These are phyloP conservation scores for Nemoura dubitans DNA, from an alignment of 2,888 invertebrate genomes.

Conservation along the genomic window DNA sequence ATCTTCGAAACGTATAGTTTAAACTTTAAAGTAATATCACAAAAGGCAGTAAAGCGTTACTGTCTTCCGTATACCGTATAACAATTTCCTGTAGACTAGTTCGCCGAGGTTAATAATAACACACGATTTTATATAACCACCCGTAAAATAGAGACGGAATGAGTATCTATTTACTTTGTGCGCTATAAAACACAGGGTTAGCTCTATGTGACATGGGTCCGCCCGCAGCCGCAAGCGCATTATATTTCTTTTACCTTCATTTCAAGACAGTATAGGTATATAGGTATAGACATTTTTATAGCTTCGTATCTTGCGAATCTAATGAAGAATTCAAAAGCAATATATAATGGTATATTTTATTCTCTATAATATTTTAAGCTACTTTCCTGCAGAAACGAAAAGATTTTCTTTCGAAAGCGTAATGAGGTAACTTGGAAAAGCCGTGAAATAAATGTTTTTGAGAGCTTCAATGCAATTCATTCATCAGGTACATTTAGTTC, in stretches of 20 bases:
- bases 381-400: not conserved
- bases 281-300: not conserved
- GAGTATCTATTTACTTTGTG: not conserved
- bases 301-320: not conserved
- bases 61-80: not conserved
- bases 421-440: not conserved
- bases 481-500: not conserved
- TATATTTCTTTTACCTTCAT: not conserved
- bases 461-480: not conserved
- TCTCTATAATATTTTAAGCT: constrained; percentile 2
- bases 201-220: not conserved
- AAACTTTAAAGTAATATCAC: not conserved
- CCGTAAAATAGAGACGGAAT: not conserved
- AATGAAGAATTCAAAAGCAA: not conserved
- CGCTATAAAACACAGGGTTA: not conserved
- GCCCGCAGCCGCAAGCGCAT: not conserved
- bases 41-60: not conserved
- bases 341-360: not conserved
- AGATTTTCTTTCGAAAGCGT: not conserved
- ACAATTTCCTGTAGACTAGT: not conserved
- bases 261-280: not conserved
- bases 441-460: not conserved
- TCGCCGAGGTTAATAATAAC: not conserved
- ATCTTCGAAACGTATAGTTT: not conserved
- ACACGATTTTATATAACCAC: not conserved